Base-by-base conservation (phyloP, 2,113 vertebrate species). In the Pygoscelis adeliae region DNA sequence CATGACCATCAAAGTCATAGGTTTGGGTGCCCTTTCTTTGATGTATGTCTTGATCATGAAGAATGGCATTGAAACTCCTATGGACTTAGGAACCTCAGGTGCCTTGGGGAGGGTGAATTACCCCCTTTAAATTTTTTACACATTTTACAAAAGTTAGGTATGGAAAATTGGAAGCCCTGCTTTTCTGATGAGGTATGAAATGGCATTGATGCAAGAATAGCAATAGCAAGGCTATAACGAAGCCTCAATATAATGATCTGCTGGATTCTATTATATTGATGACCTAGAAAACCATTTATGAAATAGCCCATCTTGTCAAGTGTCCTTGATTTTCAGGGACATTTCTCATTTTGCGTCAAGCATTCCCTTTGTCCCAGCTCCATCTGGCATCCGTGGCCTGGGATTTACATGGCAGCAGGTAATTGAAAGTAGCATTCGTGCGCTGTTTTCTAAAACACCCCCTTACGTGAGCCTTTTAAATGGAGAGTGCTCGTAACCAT, bases 271-370 rank as follows among this genome's bases (percentile, higher is more conserved):
- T 97, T 93, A 65, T 77, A 55, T 59, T 18, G 66, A 9, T 71
- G 88, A 63, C 83, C 73, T 69, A 87, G 86, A 92, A 94, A 95
- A 63, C 14, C 46, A 52, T 71, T 89, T 83, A 47, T 50, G 52
- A 72, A 91, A 49, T 30, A 90, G 27, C 62, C 34, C 47, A n/a
- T 73, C 89, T 42, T 79, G 56, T 78, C 55, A 56, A 78, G 46
- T 13, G 67, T 62, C 91, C 94, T 97, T 96, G 83, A 72, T 78
- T 96, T 92, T 90, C 94, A 94, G 93, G 80, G 82, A 72, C 70
- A 5, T 19, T 63, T 90, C 83, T 96, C 56, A 30, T 80, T 80
- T 66, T 92, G 49, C 1, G 0, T 89, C 95, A 95, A 73, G 42
- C 58, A 42, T 67, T 93, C 56, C 49, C 62, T 79, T 91, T 88